Conservation (phyloP, 2,113 vertebrate genomes). For the Ifrita kowaldi region DNA sequence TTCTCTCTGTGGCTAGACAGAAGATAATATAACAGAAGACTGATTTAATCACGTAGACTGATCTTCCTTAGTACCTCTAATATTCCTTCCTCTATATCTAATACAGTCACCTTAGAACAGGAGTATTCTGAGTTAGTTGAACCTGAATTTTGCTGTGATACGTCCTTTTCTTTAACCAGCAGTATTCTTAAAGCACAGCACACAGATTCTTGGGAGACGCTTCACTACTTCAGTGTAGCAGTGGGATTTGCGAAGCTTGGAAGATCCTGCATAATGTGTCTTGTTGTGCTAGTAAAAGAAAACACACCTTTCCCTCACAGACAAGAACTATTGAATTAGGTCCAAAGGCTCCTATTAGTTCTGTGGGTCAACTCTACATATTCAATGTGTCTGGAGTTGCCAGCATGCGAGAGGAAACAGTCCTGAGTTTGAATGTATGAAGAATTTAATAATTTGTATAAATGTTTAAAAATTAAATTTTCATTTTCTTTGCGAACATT, state of each 20-base stretch:
- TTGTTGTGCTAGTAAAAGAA: not conserved
- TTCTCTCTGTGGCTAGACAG: not conserved
- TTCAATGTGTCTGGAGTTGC: not conserved
- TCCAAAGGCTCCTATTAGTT: not conserved
- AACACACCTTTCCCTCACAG: not conserved
- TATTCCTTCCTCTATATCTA: not conserved
- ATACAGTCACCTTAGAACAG: not conserved
- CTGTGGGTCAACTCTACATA: not conserved
- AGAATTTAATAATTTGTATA: not conserved
- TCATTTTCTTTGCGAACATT: slow-evolving; percentile 1
- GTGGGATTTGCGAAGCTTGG: not conserved
- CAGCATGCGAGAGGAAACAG: not conserved
- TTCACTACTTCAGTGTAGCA: not conserved
- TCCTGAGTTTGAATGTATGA: not conserved
- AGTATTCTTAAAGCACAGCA: not conserved
- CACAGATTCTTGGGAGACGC: not conserved
- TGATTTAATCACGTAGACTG: not conserved
- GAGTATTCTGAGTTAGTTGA: not conserved
- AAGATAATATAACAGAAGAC: not conserved
- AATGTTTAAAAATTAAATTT: not conserved
- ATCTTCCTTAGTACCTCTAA: not conserved
- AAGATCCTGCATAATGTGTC: not conserved
- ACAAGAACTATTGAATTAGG: not conserved
- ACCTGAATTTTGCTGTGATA: not conserved
- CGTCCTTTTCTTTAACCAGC: not conserved